These are phyloP conservation scores for Artibeus lituratus DNA, from an alignment of 2,797 vertebrate genomes.

Conservation along the genomic window DNA sequence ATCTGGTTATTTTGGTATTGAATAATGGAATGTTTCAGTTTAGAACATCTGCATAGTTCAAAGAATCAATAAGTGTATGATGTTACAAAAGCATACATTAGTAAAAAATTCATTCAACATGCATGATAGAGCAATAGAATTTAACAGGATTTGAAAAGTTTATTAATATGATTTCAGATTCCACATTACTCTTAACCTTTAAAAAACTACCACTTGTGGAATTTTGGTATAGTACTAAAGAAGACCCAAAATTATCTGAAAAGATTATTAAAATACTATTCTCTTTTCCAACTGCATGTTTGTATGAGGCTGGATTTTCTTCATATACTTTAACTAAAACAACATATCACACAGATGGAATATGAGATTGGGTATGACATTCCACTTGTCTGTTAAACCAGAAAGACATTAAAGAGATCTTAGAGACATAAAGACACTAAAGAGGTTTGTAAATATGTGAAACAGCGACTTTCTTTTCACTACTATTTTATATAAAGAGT, in stretches of 20 bases:
- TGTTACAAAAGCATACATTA: not conserved
- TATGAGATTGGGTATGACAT: not conserved
- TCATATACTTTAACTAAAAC: not conserved
- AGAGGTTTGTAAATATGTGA: not conserved
- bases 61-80: not conserved
- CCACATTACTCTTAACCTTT: not conserved
- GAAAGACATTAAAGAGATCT: conserved; percentile 13
- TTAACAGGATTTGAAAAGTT: conserved; percentile 37
- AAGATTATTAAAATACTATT: not conserved
- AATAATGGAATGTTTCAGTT: conserved; percentile 12
- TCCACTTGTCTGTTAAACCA: not conserved
- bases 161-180: not conserved
- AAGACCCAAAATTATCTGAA: conserved; percentile 7
- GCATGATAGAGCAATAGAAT: not conserved
- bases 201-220: conserved; percentile 13
- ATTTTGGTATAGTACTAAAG: not conserved
- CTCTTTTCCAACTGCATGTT: not conserved
- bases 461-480: not conserved
- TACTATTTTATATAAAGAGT: conserved; percentile 19
- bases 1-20: not conserved
- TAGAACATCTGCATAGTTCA: not conserved
- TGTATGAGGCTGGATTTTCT: not conserved
- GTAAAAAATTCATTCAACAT: not conserved
- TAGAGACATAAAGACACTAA: not conserved
- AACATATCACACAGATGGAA: not conserved